Base-by-base conservation (phyloP, 1,140 invertebrate genomes). In the Anagrus nilaparvatae region DNA sequence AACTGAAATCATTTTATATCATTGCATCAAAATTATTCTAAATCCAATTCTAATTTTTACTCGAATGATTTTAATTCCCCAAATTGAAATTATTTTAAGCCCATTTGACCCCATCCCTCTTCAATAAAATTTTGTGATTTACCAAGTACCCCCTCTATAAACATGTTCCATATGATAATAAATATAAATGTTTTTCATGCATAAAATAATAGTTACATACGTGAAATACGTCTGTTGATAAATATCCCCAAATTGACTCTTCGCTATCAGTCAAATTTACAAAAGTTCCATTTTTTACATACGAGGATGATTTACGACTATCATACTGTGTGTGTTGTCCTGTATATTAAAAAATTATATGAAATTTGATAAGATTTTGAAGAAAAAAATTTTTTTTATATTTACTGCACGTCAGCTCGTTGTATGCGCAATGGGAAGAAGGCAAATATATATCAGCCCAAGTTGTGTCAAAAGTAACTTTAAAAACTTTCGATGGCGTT, bases 381-480 rank as follows among this genome's bases (percentile, higher is more conserved):
- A 32, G 31, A 40, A 43, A 34, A 31, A 10, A 44, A 30, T 43
- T 31, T 14, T 6, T 35, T 35, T 35, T 35, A n/a, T 48, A 63
- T 75, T 75, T 67, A 82, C 81, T 61, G 59, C 81, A 84, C 27
- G 77, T 72, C 36, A 78, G 65, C 50, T 76, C 71, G 3, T 63
- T 62, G 20, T 67, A 48, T 14, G 69, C 57, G 52, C 78, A 81
- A 35, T 69, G 66, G 51, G 73, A 70, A 3, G 79, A 82, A 3
- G 81, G 73, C 19, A 85, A 59, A 77, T 78, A 83, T 4, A 77
- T 60, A 45, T 82, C 77, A 6, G 70, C 67, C 56, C 78, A 83
- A 3, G 79, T 73, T 9, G 79, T 78, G 50, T 83, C 81, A 63
- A 85, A 83, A 35, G 78, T 66, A 5, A 84, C 74, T 43, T 75